Evolutionary conservation across 2,113 vertebrate species (phyloP).

Genomic region (Siphamia tubifer): DNA sequence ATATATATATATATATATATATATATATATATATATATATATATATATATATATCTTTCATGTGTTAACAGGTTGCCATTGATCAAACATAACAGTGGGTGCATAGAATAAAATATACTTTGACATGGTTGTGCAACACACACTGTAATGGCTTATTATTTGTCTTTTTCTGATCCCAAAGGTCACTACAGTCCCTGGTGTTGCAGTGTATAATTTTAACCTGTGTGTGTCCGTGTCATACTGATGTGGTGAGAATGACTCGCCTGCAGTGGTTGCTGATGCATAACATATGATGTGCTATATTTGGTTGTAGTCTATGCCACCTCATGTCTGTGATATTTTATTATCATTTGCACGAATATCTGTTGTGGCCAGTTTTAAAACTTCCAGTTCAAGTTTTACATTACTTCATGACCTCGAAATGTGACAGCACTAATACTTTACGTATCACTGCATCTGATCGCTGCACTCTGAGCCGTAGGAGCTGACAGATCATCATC

Average conservation of each 20-base stretch:
- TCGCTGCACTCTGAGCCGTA: constrained; percentile 17
- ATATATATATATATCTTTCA: constrained; percentile 6
- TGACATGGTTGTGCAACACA: neutral
- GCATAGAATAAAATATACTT: neutral
- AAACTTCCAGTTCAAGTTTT: neutral
- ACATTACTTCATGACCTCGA: neutral
- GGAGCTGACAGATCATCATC: constrained; percentile 46
- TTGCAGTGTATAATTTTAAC: neutral
- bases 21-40: neutral
- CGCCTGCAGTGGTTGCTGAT: constrained; percentile 41
- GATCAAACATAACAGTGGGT: neutral
- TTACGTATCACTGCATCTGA: constrained; percentile 8
- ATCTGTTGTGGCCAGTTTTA: neutral
- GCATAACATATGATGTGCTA: constrained; percentile 51
- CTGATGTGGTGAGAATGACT: constrained; percentile 31
- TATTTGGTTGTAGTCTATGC: constrained; percentile 37
- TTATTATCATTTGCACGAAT: neutral
- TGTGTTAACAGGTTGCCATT: constrained; percentile 14
- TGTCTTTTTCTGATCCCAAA: neutral
- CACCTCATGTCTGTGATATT: constrained; percentile 6
- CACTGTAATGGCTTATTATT: neutral
- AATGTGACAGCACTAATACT: constrained; percentile 7
- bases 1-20: neutral
- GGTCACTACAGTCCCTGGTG: neutral
- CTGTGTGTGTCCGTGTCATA: neutral